Conservation (phyloP, 2,888 invertebrate genomes). For the Nysson spinosus region DNA sequence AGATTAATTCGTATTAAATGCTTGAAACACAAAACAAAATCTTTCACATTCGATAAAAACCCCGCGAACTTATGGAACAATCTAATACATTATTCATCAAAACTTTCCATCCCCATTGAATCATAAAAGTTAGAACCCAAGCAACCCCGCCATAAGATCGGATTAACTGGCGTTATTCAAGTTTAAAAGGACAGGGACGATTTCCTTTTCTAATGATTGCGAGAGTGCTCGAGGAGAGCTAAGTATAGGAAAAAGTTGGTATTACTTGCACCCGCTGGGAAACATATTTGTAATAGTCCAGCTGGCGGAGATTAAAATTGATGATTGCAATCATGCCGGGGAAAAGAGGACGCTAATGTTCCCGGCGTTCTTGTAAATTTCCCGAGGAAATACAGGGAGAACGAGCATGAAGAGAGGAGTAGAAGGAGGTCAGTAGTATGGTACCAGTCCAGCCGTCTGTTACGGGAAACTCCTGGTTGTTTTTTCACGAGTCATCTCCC, state of each 20-base stretch:
- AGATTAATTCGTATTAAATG: too few species aligned
- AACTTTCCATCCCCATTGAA: constrained; percentile 18
- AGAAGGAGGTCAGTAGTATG: constrained; percentile 4
- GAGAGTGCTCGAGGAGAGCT: not conserved
- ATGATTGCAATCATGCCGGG: not conserved
- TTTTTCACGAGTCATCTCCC: constrained; percentile 9
- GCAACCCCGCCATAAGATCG: constrained; percentile 9
- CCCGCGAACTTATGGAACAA: too few species aligned
- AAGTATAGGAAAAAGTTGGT: constrained; percentile 11
- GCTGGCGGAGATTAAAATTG: not conserved
- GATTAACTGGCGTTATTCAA: constrained; percentile 22
- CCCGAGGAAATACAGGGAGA: not conserved
- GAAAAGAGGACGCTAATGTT: not conserved
- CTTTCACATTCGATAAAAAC: too few species aligned
- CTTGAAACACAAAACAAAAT: too few species aligned
- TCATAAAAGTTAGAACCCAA: constrained; percentile 23
- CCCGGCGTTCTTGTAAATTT: not conserved
- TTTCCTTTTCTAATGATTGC: constrained; percentile 1
- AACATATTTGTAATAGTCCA: not conserved
- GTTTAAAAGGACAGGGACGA: not conserved
- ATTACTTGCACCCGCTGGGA: constrained; percentile 14
- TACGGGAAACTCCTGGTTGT: constrained; percentile 6
- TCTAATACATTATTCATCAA: too few species aligned
- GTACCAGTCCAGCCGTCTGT: not conserved
- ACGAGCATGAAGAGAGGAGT: not conserved